Base-by-base conservation (phyloP, 2,888 invertebrate genomes). In the Sepiola atlantica region DNA sequence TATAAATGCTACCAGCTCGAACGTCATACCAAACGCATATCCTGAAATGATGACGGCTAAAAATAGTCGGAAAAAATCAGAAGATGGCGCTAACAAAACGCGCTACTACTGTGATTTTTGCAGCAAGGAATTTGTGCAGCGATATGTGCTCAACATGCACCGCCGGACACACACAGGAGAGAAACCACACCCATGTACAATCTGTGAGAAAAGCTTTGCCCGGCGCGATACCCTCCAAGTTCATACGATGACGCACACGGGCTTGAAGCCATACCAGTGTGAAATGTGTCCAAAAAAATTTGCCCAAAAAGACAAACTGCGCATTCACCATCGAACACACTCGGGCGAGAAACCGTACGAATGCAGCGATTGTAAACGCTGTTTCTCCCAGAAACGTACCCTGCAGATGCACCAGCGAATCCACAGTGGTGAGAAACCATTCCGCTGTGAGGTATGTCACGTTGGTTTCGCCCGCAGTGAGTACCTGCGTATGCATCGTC, bases 341-440 rank as follows among this genome's bases (percentile, higher is more conserved):
- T 54, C 92, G 0, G 92, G 92, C 28, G 92, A 92, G 35, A 92
- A 92, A 20, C 92, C 92, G 10, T 92, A 92, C 0, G 54, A 92
- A 35, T 92, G 92, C n/a, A n/a, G n/a, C 28, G 45, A 54, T 28
- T 92, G 92, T 20, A 54, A 92, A 54, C 92, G 92, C 35, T 92
- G 45, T 28, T 92, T 92, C n/a, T 45, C 92, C 1, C 92, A 92
- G 54, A 45, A 92, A 14, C 45, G 92, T 32, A 54, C 35, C 54
- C 92, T 92, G 28, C 35, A 45, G 35, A 92, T 92, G 54, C 92
- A 92, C 92, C 35, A 54, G 35, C 92, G 92, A 92, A 92, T 92
- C n/a, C 92, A 92, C 92, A 92, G 45, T 14, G 92, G 92, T 35
- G 92, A 92, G 54, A 92, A 92, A 16, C 92, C 92, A 10, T 92